phyloP scores from a whole-genome alignment of 2,113 vertebrate species.

The Odocoileus hemionus region DNA sequence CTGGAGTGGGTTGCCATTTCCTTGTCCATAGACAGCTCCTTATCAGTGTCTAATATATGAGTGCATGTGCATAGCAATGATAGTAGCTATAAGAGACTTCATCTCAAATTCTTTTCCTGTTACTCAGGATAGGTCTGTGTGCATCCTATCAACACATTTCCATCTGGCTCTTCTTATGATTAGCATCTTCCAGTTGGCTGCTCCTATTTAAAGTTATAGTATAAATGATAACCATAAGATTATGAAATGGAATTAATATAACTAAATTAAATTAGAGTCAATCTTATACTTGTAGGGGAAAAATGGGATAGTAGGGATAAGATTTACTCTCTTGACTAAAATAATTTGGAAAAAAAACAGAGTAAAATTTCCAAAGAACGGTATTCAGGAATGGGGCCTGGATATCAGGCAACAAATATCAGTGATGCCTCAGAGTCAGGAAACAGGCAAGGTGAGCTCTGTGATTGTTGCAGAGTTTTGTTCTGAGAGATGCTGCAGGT shows the following conservation, averaged over 20 bases:
- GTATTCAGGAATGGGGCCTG: not conserved
- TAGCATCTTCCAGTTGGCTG: not conserved
- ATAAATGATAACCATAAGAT: not conserved
- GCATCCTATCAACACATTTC: not conserved
- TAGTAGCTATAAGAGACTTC: not conserved
- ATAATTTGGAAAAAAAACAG: not conserved
- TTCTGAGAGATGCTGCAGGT: not conserved
- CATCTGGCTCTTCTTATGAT: not conserved
- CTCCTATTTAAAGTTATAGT: not conserved
- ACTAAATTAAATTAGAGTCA: not conserved
- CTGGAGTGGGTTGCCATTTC: not conserved
- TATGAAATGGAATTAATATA: conserved; percentile 1
- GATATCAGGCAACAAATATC: not conserved
- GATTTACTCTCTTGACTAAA: not conserved
- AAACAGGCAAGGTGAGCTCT: not conserved
- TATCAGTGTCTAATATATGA: not conserved
- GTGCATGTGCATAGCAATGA: not conserved
- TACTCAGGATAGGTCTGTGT: not conserved
- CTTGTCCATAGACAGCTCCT: not conserved
- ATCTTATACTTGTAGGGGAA: not conserved
- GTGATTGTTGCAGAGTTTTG: not conserved
- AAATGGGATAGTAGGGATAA: not conserved
- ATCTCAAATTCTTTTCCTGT: not conserved
- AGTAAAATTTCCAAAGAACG: not conserved
- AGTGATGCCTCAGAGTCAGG: not conserved